These are phyloP conservation scores for Busseola fusca DNA, from an alignment of 2,888 invertebrate species.

Conservation along the genomic window DNA sequence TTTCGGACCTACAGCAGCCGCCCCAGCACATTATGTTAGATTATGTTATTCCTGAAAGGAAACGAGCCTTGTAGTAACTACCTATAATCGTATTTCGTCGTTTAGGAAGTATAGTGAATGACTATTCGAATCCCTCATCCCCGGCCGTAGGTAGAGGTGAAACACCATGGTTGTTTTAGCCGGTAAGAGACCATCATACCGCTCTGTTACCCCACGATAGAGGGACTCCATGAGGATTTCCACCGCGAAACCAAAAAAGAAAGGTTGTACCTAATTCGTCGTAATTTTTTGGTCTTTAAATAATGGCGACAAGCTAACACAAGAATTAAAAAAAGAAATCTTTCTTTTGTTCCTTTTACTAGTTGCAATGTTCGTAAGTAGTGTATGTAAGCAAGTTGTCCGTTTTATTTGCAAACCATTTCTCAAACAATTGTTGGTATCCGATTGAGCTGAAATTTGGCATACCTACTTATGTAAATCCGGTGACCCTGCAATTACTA, in stretches of 20 bases:
- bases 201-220: no score
- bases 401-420: background rate
- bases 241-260: no score
- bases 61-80: background rate
- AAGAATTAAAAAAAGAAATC: background rate
- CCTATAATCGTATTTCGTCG: background rate
- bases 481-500: background rate
- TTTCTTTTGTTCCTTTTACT: background rate
- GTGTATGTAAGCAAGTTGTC: background rate
- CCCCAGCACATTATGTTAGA: no score
- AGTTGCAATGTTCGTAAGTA: background rate
- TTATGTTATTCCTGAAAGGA: background rate
- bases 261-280: no score
- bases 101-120: no score
- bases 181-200: no score
- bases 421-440: background rate
- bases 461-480: background rate
- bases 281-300: background rate
- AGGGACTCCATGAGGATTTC: no score
- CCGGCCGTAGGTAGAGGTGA: no score
- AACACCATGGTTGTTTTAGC: no score
- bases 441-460: background rate
- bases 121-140: no score
- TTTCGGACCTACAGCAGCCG: no score
- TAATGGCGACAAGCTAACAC: background rate